These are phyloP conservation scores for Eleginops maclovinus DNA, from an alignment of 2,113 vertebrate genomes.

Conservation along the genomic window DNA sequence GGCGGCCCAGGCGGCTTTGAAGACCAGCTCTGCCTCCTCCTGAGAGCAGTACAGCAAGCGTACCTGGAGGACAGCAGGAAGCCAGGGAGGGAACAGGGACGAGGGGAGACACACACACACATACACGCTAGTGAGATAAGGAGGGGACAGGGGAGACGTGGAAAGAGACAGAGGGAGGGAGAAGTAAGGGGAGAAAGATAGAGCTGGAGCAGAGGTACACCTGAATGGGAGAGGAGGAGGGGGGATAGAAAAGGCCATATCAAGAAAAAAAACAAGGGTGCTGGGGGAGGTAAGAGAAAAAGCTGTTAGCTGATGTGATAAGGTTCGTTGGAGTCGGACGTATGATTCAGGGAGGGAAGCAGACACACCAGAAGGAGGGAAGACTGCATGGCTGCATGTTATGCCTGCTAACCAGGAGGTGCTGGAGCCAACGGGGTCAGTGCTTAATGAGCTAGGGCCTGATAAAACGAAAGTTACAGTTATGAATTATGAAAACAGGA, in stretches of 20 bases:
- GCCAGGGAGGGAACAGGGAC: constrained; percentile 66
- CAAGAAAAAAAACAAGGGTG: constrained; percentile 54
- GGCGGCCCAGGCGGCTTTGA: constrained; percentile 89
- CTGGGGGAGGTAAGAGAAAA: constrained; percentile 45
- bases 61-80: constrained; percentile 81
- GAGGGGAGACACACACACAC: constrained; percentile 75
- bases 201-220: constrained; percentile 59
- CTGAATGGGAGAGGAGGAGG: constrained; percentile 37
- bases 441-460: constrained; percentile 67
- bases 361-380: constrained; percentile 21
- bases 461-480: constrained; percentile 65
- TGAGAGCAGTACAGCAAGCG: constrained; percentile 95
- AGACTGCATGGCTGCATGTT: constrained; percentile 17
- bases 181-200: constrained; percentile 59
- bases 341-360: constrained; percentile 47
- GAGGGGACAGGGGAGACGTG: constrained; percentile 74
- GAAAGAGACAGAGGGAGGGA: constrained; percentile 72
- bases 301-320: constrained; percentile 64
- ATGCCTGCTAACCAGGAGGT: constrained; percentile 49
- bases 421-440: constrained; percentile 50
- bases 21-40: constrained; percentile 92
- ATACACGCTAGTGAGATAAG: constrained; percentile 81
- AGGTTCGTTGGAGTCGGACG: constrained; percentile 48
- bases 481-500: constrained; percentile 70
- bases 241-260: constrained; percentile 59